Evolutionary conservation across 1,140 invertebrate genomes (phyloP), one percentile per base, ranked within the genome.

Genomic region (Drosophila erecta): DNA sequence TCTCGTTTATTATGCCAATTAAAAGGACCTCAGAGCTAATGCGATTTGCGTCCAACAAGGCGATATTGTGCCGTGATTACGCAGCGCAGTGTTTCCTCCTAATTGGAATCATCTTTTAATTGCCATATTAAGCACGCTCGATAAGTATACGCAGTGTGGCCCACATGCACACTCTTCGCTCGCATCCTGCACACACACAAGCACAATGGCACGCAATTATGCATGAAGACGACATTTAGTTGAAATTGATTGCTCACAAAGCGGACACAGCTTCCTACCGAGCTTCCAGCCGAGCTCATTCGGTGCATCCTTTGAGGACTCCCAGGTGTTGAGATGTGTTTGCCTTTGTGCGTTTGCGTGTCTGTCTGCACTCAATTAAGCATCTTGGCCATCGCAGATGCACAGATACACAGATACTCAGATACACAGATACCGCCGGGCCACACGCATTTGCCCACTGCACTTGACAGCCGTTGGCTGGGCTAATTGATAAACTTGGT

Each of bases 71-170:
- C 62, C 65, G 47, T 87, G 66, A 76, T 69, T 67, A 50, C 56
- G 56, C 62, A 69, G 73, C 58, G 51, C 54, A 49, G 72, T 74
- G 62, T 74, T 85, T 66, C 73, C 70, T 65, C 61, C 66, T 86
- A 87, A 81, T 83, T 87, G 76, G 79, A 86, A 81, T 79, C 66
- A 83, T 78, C 79, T 87, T 86, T 87, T 79, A 86, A 86, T 86
- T 86, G 83, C 62, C 79, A 81, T 79, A 86, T 79, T 86, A 86
- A 76, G 79, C 79, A 79, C 53, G 64, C 56, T 71, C 65, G 62
- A 71, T 83, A 76, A 71, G 70, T 84, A 72, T 71, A 71, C 67
- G 67, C 67, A 57, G 65, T 24, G 67, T 57, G 55, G 58, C 30
- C 37, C 49, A 43, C 22, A 30, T 30, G 40, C 15, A 37, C 43